Evolutionary conservation across 92 coral and sea anemone species (phyloP), one percentile per base, ranked within the genome.

Genomic region (Ricordea florida): DNA sequence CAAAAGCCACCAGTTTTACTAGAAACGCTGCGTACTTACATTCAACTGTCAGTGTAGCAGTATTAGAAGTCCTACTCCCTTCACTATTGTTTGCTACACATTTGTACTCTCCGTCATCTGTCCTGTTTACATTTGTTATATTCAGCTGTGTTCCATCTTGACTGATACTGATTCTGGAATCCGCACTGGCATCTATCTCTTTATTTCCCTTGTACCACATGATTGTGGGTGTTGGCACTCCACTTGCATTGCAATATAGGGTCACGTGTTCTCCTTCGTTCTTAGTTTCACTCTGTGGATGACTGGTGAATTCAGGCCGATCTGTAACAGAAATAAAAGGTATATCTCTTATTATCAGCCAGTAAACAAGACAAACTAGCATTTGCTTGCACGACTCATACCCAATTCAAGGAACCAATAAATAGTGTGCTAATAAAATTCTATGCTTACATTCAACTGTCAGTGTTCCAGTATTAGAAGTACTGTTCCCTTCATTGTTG

Each of bases 131-230:
- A 60, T 17, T 14, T 7, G 33, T 51, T 48, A 80, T 52, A 2
- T 42, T 56, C 25, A 78, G 18, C 20, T 46, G 10, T 22, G n/a
- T 48, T 5, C 13, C 49, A 21, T 35, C 22, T 6, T 5, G 11
- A 0, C 15, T 0, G 15, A 28, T 22, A 14, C 28, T 16, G 59
- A 45, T 45, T 11, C 62, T 58, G 17, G 17, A 28, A 40, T 65
- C 65, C 2, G 22, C 23, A 22, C 13, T 41, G 9, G 10, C 20
- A 22, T 38, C 37, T 3, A 43, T 3, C 28, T 10, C 4, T 10
- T 45, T 36, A 17, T 65, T 58, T 6, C 72, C 57, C 42, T 63
- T 79, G 9, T 44, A 33, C 90, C 86, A 85, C 15, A 37, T 27
- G 1, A 52, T 56, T 15, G 37, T 2, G 17, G 82, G 86, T 9